Conservation (phyloP, 2,888 invertebrate genomes). For the Alitta virens region DNA sequence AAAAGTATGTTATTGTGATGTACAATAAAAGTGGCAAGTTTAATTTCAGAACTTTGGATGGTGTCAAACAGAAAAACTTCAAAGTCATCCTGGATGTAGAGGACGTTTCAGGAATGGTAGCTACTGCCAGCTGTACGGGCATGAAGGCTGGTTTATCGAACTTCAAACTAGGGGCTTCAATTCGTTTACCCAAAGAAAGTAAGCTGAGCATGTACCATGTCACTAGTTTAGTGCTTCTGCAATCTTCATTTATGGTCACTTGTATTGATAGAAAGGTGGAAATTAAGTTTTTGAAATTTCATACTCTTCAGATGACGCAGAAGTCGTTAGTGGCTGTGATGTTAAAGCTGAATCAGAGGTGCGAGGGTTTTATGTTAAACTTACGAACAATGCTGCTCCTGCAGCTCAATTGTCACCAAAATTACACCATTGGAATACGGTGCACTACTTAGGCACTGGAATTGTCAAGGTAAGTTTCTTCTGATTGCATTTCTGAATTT, state of each 20-base stretch:
- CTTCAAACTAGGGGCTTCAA: conserved; percentile 30
- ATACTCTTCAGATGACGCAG: background rate
- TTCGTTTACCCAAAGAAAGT: conserved; percentile 23
- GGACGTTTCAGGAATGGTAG: conserved; percentile 27
- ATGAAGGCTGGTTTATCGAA: conserved; percentile 36
- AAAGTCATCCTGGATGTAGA: conserved; percentile 1
- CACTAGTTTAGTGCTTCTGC: no score
- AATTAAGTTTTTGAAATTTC: background rate
- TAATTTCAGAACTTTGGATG: no score
- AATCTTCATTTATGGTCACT: no score
- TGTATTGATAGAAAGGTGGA: no score
- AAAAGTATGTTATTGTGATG: no score
- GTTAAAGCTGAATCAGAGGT: conserved; percentile 19
- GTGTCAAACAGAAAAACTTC: background rate
- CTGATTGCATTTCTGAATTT: background rate
- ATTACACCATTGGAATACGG: conserved; percentile 46
- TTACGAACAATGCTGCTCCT: conserved; percentile 4
- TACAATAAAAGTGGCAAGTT: no score
- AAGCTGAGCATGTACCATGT: no score
- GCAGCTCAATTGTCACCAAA: conserved; percentile 34
- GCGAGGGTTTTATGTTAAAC: conserved; percentile 17
- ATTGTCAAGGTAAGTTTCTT: conserved; percentile 37
- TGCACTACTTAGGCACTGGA: conserved; percentile 42
- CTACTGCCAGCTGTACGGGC: conserved; percentile 44
- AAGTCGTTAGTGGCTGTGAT: background rate